Percentiles rank a stretch among this genome's conserved stretches.
These are phyloP conservation scores for Lates japonicus DNA, from an alignment of 2,797 vertebrate species.

Conservation along the genomic window DNA sequence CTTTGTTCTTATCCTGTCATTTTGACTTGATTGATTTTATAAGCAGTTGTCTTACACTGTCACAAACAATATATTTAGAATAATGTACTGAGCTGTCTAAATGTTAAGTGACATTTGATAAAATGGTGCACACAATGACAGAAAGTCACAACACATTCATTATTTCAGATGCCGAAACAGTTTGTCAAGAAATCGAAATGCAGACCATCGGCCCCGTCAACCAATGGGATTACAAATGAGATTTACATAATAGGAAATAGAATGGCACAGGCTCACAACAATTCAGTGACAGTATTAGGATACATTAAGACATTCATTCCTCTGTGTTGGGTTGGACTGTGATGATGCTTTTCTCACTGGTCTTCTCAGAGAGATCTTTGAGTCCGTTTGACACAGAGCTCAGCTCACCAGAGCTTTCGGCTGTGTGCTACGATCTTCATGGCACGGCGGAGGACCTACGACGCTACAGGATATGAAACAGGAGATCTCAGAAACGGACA, in stretches of 20 bases:
- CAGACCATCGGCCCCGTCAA: slow-evolving; percentile 45
- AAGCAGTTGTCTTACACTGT: background rate
- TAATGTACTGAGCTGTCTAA: background rate
- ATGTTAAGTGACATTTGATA: background rate
- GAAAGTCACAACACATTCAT: background rate
- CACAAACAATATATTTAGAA: background rate
- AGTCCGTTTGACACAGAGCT: slow-evolving; percentile 76
- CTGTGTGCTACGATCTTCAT: slow-evolving; percentile 51
- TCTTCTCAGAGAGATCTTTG: slow-evolving; percentile 70
- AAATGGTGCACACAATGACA: background rate
- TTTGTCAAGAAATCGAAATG: slow-evolving; percentile 66
- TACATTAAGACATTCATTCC: background rate
- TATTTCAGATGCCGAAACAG: slow-evolving; percentile 61
- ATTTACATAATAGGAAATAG: no score
- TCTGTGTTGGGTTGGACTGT: background rate
- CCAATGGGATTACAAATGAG: slow-evolving; percentile 73
- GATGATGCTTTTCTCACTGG: background rate
- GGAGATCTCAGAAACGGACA: slow-evolving; percentile 79
- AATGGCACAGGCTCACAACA: slow-evolving; percentile 78
- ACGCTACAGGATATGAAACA: slow-evolving; percentile 48
- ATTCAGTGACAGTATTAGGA: background rate
- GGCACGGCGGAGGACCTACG: slow-evolving; percentile 53
- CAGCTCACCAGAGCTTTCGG: slow-evolving; percentile 70
- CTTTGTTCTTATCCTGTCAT: background rate
- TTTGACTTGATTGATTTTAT: background rate